Evolutionary conservation across 2,113 vertebrate genomes (phyloP), one percentile per base, ranked within the genome.

Genomic region (Puma concolor): DNA sequence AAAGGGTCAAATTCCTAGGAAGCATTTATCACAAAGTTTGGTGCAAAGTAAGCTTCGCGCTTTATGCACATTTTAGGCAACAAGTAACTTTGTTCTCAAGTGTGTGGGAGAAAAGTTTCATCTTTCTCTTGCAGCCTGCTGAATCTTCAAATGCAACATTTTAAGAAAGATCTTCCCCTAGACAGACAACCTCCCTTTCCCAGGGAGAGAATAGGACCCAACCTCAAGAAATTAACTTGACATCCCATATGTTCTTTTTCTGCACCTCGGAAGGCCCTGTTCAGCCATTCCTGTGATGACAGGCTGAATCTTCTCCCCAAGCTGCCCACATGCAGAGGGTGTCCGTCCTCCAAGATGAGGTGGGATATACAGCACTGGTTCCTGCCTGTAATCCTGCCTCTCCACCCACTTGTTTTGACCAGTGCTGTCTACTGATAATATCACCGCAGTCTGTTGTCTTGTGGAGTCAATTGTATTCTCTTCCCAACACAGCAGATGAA

Each of bases 381-480:
- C 44, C 41, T 38, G 13, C 41, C 6, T 71, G 31, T 13, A 7
- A 31, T 4, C 25, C 29, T n/a, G 66, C 50, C 50, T 93, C 29
- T 84, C 14, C 16, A 11, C 36, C n/a, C 31, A 2, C 48, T 64
- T 95, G 64, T 92, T 88, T 80, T 29, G 54, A 44, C 25, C 72
- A n/a, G 21, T 25, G 44, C 64, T 95, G 2, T 79, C 12, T 11
- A 25, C 71, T 57, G 48, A 63, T 52, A 15, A 13, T 2, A 67
- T 79, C 57, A 1, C 41, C 1, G 16, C 3, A 44, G 41, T 29
- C 31, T 38, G 5, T 13, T 9, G 0, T 82, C 31, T 77, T 41
- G 14, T 79, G 57, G 85, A 88, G 57, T 92, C 86, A 41, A n/a
- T 57, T 85, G 60, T 25, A 33, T 84, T 87, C 31, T 97, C n/a